Evolutionary conservation across 2,797 vertebrate species (phyloP).

Genomic region (Avahi laniger): DNA sequence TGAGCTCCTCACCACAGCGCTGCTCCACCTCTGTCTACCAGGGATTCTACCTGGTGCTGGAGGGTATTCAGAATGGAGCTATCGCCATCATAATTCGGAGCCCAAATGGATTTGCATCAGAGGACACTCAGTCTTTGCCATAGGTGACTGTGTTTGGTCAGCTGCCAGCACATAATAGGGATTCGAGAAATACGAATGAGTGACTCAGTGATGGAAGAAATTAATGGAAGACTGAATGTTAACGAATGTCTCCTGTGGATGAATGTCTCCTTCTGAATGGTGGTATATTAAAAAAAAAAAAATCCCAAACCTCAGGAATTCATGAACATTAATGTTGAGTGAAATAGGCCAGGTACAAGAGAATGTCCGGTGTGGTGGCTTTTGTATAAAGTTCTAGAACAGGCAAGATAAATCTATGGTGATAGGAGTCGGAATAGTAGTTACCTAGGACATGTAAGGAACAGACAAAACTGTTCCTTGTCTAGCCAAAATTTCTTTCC

Average conservation of each 20-base stretch:
- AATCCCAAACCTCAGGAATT: neutral
- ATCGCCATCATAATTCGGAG: neutral
- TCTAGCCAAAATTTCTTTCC: neutral
- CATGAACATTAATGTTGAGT: neutral
- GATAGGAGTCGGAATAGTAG: neutral
- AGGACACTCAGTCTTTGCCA: neutral
- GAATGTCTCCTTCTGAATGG: neutral
- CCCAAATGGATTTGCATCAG: neutral
- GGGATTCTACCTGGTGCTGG: neutral
- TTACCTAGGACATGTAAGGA: neutral
- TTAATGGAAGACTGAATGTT: neutral
- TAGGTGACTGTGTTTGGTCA: neutral
- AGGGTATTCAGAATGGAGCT: neutral
- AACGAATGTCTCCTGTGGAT: neutral
- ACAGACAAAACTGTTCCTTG: neutral
- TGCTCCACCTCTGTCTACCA: neutral
- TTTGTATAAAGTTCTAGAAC: slow-evolving; percentile 36
- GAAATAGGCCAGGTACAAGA: slow-evolving; percentile 30
- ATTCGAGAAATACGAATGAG: neutral
- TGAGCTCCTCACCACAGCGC: neutral
- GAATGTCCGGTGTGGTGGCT: neutral
- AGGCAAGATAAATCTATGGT: neutral
- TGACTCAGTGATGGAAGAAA: slow-evolving; percentile 11
- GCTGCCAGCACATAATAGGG: neutral
- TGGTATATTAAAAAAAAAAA: neutral